A percentile compares a stretch with the other conserved stretches of the same genome.
Conservation (phyloP, 1,140 invertebrate genomes). For the Pomacea maculata region DNA sequence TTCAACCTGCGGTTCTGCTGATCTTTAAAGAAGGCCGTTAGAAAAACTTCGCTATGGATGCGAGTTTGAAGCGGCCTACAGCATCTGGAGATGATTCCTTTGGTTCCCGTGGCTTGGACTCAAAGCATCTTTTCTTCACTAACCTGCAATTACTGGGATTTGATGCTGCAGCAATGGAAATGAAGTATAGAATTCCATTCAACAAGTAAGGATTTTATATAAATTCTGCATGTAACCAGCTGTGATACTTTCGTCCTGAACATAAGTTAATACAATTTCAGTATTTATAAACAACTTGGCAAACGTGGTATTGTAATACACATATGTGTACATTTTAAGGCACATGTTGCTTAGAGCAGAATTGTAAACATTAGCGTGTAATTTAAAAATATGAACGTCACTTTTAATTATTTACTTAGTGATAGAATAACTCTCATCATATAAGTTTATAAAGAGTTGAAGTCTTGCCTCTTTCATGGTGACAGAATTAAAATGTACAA, state of each 20-base stretch:
- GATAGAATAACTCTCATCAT: too few relatives aligned
- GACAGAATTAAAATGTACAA: too few relatives aligned
- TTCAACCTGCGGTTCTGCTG: constrained; percentile 12
- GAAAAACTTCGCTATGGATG: neutral
- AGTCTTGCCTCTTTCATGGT: too few relatives aligned
- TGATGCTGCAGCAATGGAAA: constrained; percentile 50
- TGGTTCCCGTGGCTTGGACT: constrained; percentile 26
- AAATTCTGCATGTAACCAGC: neutral
- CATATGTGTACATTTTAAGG: too few relatives aligned
- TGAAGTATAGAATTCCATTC: constrained; percentile 50
- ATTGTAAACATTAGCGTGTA: too few relatives aligned
- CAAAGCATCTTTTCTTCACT: constrained; percentile 55
- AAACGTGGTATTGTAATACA: too few relatives aligned
- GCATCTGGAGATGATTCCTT: neutral
- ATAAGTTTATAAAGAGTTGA: too few relatives aligned
- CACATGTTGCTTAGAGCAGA: too few relatives aligned
- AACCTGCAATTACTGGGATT: constrained; percentile 57
- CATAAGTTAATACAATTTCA: too few relatives aligned
- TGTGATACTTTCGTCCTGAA: neutral
- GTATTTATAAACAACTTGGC: too few relatives aligned
- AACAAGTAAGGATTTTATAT: constrained; percentile 49
- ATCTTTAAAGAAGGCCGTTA: neutral
- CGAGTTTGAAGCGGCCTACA: neutral
- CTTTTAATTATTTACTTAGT: too few relatives aligned
- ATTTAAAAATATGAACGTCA: too few relatives aligned